Evolutionary conservation across 2,113 vertebrate species (phyloP).

Genomic region (Aramus guarauna): DNA sequence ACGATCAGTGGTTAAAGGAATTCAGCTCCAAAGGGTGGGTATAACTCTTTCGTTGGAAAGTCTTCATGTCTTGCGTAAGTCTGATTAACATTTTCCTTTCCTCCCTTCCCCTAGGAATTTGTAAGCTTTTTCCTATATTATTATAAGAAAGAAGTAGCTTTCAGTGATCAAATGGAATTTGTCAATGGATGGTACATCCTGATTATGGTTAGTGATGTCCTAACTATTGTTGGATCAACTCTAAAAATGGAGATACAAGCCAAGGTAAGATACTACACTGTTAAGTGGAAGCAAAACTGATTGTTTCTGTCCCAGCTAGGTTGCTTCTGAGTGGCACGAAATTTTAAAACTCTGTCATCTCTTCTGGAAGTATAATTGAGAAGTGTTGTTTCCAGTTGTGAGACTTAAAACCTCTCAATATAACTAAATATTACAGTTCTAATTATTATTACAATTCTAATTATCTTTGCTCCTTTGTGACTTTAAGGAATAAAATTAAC

Average conservation of each 20-base stretch:
- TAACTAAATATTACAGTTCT: background rate
- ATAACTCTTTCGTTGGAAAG: background rate
- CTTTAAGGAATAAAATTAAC: background rate
- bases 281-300: background rate
- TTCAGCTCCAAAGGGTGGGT: constrained; percentile 87
- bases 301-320: background rate
- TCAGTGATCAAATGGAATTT: constrained; percentile 90
- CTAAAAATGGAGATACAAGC: constrained; percentile 95
- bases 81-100: background rate
- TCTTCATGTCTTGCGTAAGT: background rate
- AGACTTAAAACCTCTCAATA: background rate
- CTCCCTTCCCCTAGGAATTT: constrained; percentile 81
- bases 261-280: constrained; percentile 76
- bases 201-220: constrained; percentile 85
- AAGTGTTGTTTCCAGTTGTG: background rate
- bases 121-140: constrained; percentile 78
- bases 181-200: constrained; percentile 95
- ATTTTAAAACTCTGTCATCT: background rate
- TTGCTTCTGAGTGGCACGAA: background rate
- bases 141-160: constrained; percentile 80
- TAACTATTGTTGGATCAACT: constrained; percentile 86
- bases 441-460: background rate
- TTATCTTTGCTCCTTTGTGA: background rate
- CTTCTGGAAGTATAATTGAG: background rate
- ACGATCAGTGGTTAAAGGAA: constrained; percentile 83